Base-by-base conservation (phyloP, 1,140 invertebrate genomes). In the Eupristina koningsbergeri region DNA sequence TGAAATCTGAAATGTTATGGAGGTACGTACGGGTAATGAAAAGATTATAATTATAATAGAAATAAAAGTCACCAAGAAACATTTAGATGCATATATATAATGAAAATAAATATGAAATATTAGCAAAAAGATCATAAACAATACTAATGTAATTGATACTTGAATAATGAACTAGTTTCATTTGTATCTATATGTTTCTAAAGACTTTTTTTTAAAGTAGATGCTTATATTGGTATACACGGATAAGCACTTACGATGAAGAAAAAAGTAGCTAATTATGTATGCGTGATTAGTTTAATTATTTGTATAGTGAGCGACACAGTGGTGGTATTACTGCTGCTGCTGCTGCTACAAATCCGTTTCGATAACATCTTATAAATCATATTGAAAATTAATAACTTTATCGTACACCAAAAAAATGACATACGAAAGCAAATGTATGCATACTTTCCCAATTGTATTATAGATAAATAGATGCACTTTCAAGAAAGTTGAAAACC, bases 151-250 rank as follows among this genome's bases (percentile, higher is more conserved):
- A 9, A 41, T 41, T 75, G 36, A 75, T 26, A 50, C 34, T 63
- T 73, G 64, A 11, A 71, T 73, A 61, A n/a, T n/a, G 36, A 67
- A 58, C 58, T 58, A 82, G 36, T 75, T 53, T 67, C 67, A 58
- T 74, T 81, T 63, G 53, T 58, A 50, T 81, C 80, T 82, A 82
- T 85, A 80, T 86, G 80, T 83, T 82, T 85, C 80, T 83, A 83
- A 85, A 82, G 84, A 73, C 74, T 84, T n/a, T 84, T 84, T 84
- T 80, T 79, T 80, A 84, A 69, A 84, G 69, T 80, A 58, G 77
- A 47, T 76, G 29, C 71, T 85, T 58, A 86, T 84, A 85, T 85
- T n/a, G n/a, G 85, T 75, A 88, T 85, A 86, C 81, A 86, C n/a
- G n/a, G n/a, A n/a, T 86, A 86, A 39, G 63, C 71, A 82, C 80